Conservation (phyloP, 2,888 invertebrate genomes). For the Penaeus monodon region DNA sequence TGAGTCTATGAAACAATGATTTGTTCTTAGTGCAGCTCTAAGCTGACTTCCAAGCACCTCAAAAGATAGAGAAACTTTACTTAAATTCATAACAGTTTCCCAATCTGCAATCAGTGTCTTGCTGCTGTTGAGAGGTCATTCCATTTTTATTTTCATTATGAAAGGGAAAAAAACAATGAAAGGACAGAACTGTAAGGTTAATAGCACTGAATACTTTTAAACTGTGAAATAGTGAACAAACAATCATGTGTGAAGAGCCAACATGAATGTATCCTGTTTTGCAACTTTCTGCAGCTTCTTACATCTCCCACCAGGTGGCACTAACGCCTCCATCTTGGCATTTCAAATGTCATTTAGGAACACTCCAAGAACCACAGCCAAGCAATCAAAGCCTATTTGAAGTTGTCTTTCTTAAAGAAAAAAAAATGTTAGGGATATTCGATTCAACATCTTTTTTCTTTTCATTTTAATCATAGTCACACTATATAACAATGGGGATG, state of each 20-base stretch:
- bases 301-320: too few relatives aligned
- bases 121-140: too few relatives aligned
- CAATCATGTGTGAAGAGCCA: too few relatives aligned
- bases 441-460: slow-evolving; percentile 46
- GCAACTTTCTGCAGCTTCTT: too few relatives aligned
- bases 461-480: slow-evolving; percentile 50
- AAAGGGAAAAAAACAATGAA: too few relatives aligned
- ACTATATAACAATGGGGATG: slow-evolving; percentile 61
- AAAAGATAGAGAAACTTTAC: background rate
- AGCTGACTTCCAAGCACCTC: slow-evolving; percentile 7
- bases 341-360: background rate
- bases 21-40: background rate
- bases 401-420: slow-evolving; percentile 10
- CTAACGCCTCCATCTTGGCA: too few relatives aligned
- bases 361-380: slow-evolving; percentile 21
- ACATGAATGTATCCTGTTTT: too few relatives aligned
- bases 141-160: too few relatives aligned
- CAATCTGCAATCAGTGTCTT: slow-evolving; percentile 10
- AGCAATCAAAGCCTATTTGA: slow-evolving; percentile 17
- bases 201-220: too few relatives aligned
- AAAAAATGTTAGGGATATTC: slow-evolving; percentile 35
- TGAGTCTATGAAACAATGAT: too few relatives aligned
- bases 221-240: too few relatives aligned
- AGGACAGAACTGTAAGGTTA: background rate
- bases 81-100: background rate